Evolutionary conservation across 1,140 invertebrate species (phyloP), one percentile per base, ranked within the genome.

Genomic region (Lepidotrigona ventralis): DNA sequence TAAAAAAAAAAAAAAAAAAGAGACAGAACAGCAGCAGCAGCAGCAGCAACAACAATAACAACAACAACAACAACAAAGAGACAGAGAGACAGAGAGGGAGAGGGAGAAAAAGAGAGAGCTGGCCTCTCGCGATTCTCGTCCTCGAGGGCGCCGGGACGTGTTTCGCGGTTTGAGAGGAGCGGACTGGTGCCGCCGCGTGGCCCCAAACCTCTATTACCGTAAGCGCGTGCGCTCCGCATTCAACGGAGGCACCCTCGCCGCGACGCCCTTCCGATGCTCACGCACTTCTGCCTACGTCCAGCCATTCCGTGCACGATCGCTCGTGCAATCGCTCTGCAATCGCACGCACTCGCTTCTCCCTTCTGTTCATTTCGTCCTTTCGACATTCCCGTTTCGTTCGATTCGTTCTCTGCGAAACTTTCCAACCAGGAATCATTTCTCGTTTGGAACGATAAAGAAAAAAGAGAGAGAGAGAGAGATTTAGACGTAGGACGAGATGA

Each of bases 111-210:
- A 66, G 51, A 79, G n/a, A 70, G 29, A 64, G 33, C 56, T 58
- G 56, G 64, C 17, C 73, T 54, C 78, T 85, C 78, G 70, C 79
- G 86, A 72, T 79, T 53, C 46, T 86, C 79, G 76, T 80, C 84
- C 81, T 86, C 80, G 77, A 73, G 83, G 85, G 60, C 66, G 81
- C 85, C 79, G 87, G 82, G 69, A 89, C 79, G 88, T 80, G 87
- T 89, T 89, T 89, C 88, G 88, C 87, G 88, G 87, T 89, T 86
- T 89, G 85, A 82, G 88, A 86, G 73, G 85, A 83, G 72, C 85
- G 85, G 58, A 89, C 88, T 89, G 87, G 85, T 84, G 86, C 85
- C 85, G 88, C 88, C 88, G 88, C 88, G 88, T 89, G 88, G 85
- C 88, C 85, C 85, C 74, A 89, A 89, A 89, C 86, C 88, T 86